Conservation (phyloP, 64 coral and sea anemone genomes). For the Actinia tenebrosa region DNA sequence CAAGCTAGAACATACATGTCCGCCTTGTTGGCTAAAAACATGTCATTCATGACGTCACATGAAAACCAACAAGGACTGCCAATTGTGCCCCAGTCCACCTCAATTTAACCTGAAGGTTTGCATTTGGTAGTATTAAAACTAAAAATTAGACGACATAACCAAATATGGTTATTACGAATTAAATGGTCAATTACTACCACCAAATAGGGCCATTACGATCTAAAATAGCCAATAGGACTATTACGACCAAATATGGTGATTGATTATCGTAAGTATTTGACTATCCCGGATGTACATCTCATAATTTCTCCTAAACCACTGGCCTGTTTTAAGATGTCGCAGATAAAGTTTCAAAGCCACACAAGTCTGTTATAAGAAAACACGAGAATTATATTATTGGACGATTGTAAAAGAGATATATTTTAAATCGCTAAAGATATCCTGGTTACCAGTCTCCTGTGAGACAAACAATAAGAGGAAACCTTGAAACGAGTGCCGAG, state of each 20-base stretch:
- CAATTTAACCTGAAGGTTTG: too few relatives aligned
- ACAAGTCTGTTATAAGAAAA: too few relatives aligned
- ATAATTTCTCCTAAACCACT: background rate
- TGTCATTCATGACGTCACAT: too few relatives aligned
- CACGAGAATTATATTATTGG: too few relatives aligned
- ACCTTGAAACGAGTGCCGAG: too few relatives aligned
- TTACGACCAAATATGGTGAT: too few relatives aligned
- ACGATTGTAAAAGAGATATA: background rate
- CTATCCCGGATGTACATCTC: background rate
- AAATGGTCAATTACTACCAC: background rate
- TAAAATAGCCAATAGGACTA: too few relatives aligned
- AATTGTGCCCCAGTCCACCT: background rate
- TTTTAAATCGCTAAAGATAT: background rate
- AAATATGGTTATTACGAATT: background rate
- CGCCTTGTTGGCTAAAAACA: too few relatives aligned
- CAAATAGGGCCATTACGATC: background rate
- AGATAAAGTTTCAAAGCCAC: too few relatives aligned
- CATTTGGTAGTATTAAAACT: background rate
- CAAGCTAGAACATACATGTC: too few relatives aligned
- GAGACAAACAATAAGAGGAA: background rate
- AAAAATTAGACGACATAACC: background rate
- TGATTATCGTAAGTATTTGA: background rate
- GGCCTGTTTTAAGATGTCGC: background rate
- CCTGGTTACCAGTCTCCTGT: background rate
- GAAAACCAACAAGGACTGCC: background rate